Evolutionary conservation across 2,888 invertebrate species (phyloP).

Genomic region (Sarcophaga caerulescens): DNA sequence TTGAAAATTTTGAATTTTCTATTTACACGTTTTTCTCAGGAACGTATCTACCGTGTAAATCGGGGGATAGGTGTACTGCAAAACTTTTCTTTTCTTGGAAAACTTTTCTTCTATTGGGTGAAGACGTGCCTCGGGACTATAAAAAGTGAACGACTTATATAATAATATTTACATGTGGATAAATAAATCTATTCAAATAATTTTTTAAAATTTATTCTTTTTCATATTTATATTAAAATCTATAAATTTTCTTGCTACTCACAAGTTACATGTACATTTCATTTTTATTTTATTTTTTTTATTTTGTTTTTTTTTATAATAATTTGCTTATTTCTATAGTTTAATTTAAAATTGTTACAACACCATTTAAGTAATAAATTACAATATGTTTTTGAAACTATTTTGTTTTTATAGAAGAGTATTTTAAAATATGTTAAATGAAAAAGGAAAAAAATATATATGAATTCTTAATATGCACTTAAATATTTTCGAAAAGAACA

Average conservation of each 20-base stretch:
- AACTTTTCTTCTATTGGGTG: too few species aligned
- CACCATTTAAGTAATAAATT: conserved; percentile 45
- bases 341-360: conserved; percentile 51
- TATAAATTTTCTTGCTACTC: conserved; percentile 27
- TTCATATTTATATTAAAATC: conserved; percentile 23
- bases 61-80: too few species aligned
- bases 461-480: not conserved
- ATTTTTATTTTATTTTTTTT: not conserved
- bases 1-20: too few species aligned
- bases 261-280: conserved; percentile 22
- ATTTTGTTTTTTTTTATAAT: not conserved
- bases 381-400: conserved; percentile 33
- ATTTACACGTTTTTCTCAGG: too few species aligned
- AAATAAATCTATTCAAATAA: too few species aligned
- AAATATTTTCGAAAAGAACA: conserved; percentile 16
- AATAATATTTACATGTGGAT: too few species aligned
- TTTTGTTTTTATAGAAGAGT: not conserved
- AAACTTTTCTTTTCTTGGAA: too few species aligned
- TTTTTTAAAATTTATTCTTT: not conserved
- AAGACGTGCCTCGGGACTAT: too few species aligned
- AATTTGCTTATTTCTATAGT: not conserved
- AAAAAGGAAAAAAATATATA: not conserved
- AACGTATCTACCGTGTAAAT: too few species aligned
- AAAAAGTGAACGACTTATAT: too few species aligned
- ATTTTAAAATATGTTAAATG: conserved; percentile 4